Percentiles rank a stretch among this genome's conserved stretches.
phyloP scores from a whole-genome alignment of 2,797 vertebrate species.

The Miichthys miiuy region DNA sequence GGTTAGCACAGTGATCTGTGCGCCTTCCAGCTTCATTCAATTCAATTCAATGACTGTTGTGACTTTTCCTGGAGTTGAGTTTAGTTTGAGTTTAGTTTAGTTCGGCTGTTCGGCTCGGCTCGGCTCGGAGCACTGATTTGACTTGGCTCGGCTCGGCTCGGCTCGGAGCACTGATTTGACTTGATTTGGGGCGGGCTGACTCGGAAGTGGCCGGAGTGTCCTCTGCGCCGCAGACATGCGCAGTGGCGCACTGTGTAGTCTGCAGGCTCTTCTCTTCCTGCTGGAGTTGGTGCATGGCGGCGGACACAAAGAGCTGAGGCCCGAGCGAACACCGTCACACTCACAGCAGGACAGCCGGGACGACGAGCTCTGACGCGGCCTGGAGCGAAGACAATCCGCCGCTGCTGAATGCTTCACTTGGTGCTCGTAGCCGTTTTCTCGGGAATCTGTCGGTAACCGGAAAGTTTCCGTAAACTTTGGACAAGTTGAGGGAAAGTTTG shows the following conservation, averaged over 20 bases:
- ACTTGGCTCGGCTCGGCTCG: background rate
- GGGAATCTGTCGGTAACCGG: slow-evolving; percentile 55
- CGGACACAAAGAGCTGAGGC: slow-evolving; percentile 75
- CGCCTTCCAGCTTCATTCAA: too few species aligned
- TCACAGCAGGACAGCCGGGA: slow-evolving; percentile 7
- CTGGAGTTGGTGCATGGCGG: slow-evolving; percentile 77
- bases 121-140: background rate
- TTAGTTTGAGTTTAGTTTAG: too few species aligned
- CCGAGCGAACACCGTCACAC: slow-evolving; percentile 12
- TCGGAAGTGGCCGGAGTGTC: slow-evolving; percentile 54
- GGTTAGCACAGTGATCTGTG: too few species aligned
- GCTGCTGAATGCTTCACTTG: slow-evolving; percentile 10
- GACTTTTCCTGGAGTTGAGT: too few species aligned
- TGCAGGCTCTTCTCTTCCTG: slow-evolving; percentile 68
- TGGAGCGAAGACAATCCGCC: slow-evolving; percentile 22
- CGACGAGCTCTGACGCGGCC: slow-evolving; percentile 32
- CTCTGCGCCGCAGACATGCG: slow-evolving; percentile 71
- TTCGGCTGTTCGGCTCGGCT: too few species aligned
- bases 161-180: too few species aligned
- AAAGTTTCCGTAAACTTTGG: slow-evolving; percentile 54
- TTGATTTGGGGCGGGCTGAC: background rate
- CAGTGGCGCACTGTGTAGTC: slow-evolving; percentile 82
- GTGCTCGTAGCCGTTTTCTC: slow-evolving; percentile 30
- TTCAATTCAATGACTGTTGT: too few species aligned
- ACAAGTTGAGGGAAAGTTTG: slow-evolving; percentile 41